Conservation (phyloP, 2,888 invertebrate genomes). For the Limnephilus rhombicus region DNA sequence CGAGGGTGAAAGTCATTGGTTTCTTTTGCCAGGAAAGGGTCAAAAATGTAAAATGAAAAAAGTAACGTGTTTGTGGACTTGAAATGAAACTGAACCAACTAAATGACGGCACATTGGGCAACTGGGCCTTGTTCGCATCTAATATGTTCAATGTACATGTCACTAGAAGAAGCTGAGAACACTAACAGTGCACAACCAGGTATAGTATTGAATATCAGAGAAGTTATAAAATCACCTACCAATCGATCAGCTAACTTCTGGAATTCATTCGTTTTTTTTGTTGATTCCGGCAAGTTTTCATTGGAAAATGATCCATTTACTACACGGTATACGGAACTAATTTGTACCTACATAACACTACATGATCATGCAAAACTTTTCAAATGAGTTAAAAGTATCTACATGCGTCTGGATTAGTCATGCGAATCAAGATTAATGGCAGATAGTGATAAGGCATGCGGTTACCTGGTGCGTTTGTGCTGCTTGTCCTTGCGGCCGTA, state of each 20-base stretch:
- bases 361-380: neutral
- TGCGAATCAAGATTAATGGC: constrained; percentile 5
- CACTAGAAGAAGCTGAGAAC: neutral
- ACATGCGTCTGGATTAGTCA: constrained; percentile 30
- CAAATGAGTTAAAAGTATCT: constrained; percentile 19
- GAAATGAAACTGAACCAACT: neutral
- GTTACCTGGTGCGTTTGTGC: constrained; percentile 90
- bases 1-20: neutral
- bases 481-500: constrained; percentile 88
- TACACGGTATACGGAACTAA: neutral
- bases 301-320: neutral
- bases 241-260: neutral
- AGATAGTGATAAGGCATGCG: constrained; percentile 64
- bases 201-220: neutral
- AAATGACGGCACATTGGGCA: neutral
- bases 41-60: neutral
- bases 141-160: neutral
- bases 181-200: neutral
- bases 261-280: neutral
- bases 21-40: neutral
- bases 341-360: neutral
- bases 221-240: neutral
- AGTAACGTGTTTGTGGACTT: neutral
- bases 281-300: neutral
- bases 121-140: neutral